A percentile compares a stretch with the other conserved stretches of the same genome.
Evolutionary conservation across 2,113 vertebrate species (phyloP).

Genomic region (Probosciger aterrimus): DNA sequence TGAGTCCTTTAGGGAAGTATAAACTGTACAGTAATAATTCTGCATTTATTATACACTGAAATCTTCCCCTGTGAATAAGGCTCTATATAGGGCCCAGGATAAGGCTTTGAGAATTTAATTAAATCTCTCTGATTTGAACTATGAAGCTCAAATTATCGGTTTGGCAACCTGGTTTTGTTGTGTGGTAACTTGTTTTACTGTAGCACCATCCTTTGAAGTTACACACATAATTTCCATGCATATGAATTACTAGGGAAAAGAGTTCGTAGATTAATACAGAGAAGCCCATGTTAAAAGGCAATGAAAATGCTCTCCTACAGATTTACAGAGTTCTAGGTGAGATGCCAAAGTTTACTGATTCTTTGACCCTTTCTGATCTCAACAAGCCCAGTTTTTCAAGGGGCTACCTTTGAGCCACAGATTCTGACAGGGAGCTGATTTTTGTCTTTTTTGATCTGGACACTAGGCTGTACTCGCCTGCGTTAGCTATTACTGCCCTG

Average conservation of each 20-base stretch:
- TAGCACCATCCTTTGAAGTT: neutral
- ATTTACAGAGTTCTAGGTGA: neutral
- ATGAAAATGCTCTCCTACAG: neutral
- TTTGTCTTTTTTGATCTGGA: neutral
- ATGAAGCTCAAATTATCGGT: neutral
- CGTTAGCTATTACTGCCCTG: neutral
- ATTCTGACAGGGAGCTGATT: neutral
- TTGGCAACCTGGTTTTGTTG: neutral
- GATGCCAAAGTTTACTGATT: neutral
- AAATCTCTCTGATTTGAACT: neutral
- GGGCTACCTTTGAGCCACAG: neutral
- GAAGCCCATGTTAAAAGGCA: neutral
- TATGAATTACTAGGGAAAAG: neutral
- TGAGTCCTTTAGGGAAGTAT: constrained; percentile 39
- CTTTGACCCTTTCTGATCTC: neutral
- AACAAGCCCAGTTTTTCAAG: neutral
- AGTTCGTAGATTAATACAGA: neutral
- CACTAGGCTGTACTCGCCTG: neutral
- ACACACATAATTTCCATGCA: neutral
- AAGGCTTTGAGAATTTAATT: neutral
- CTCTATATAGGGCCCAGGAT: neutral
- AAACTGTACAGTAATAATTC: constrained; percentile 24
- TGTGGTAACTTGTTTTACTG: neutral
- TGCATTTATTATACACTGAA: neutral
- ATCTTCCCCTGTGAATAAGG: neutral